These are phyloP conservation scores for Lottia gigantea DNA, from an alignment of 2,888 invertebrate species.

Conservation along the genomic window DNA sequence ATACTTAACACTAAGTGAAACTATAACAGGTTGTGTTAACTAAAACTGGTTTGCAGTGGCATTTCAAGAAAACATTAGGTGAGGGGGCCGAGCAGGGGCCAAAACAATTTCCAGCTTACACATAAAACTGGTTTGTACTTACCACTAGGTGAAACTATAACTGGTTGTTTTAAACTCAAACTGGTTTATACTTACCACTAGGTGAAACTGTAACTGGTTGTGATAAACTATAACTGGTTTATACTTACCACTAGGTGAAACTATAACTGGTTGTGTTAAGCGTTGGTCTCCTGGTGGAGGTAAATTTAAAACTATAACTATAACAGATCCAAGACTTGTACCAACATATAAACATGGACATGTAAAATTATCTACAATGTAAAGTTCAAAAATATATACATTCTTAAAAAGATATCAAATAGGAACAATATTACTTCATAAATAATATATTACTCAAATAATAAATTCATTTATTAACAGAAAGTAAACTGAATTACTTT, in stretches of 20 bases:
- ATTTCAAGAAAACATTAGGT: too few species aligned
- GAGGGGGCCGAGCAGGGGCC: too few species aligned
- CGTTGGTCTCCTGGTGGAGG: slow-evolving; percentile 60
- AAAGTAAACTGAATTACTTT: too few species aligned
- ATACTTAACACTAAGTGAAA: slow-evolving; percentile 84
- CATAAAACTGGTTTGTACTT: neutral
- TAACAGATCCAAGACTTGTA: slow-evolving; percentile 94
- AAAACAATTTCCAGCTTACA: too few species aligned
- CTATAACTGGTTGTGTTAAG: slow-evolving; percentile 73
- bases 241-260: slow-evolving; percentile 84
- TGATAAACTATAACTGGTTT: slow-evolving; percentile 22
- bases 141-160: neutral
- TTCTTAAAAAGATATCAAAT: neutral
- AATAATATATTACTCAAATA: too few species aligned
- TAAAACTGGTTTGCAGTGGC: neutral
- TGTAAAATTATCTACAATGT: slow-evolving; percentile 81
- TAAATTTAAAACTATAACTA: slow-evolving; percentile 86
- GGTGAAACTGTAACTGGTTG: slow-evolving; percentile 79
- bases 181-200: slow-evolving; percentile 76
- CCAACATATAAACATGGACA: slow-evolving; percentile 97
- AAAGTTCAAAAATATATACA: neutral
- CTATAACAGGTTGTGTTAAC: slow-evolving; percentile 73
- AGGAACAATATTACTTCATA: too few species aligned
- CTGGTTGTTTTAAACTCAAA: neutral
- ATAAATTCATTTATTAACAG: too few species aligned